Percentiles rank a stretch among this genome's conserved stretches.
Conservation (phyloP, 2,113 vertebrate species). For the Toxotes jaculatrix region DNA sequence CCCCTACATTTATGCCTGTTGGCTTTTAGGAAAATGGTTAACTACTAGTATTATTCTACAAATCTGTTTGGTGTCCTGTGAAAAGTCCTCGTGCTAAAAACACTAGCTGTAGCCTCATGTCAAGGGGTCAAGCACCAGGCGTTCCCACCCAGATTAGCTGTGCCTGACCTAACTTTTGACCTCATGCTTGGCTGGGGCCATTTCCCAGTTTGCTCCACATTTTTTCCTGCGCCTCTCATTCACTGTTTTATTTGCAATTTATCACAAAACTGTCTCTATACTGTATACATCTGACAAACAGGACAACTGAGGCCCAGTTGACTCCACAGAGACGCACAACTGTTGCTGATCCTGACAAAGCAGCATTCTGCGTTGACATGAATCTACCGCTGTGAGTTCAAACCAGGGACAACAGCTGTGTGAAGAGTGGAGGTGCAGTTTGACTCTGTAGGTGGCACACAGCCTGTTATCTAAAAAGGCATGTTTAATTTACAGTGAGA, state of each 20-base stretch:
- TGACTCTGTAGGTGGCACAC: slow-evolving; percentile 54
- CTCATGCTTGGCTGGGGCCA: background rate
- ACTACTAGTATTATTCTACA: background rate
- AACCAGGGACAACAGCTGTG: slow-evolving; percentile 44
- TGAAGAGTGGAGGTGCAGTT: slow-evolving; percentile 35
- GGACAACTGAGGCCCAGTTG: slow-evolving; percentile 35
- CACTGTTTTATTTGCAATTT: slow-evolving; percentile 1
- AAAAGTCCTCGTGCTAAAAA: slow-evolving; percentile 19
- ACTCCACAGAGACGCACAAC: slow-evolving; percentile 17
- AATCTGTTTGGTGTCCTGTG: background rate
- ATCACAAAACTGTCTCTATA: background rate
- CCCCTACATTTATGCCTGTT: background rate
- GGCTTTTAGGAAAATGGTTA: background rate
- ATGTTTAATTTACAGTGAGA: slow-evolving; percentile 73
- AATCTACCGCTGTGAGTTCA: slow-evolving; percentile 53
- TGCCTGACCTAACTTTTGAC: slow-evolving; percentile 24
- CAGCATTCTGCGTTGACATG: slow-evolving; percentile 14
- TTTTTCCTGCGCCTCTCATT: background rate
- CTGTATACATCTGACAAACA: background rate
- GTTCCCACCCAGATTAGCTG: slow-evolving; percentile 41
- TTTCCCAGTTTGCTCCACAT: slow-evolving; percentile 13
- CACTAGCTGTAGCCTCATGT: slow-evolving; percentile 1
- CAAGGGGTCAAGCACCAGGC: slow-evolving; percentile 40
- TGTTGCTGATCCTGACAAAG: slow-evolving; percentile 17
- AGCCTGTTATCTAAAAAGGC: slow-evolving; percentile 67